Evolutionary conservation across 2,797 vertebrate species (phyloP), one percentile per base, ranked within the genome.

Genomic region (Coendou prehensilis): DNA sequence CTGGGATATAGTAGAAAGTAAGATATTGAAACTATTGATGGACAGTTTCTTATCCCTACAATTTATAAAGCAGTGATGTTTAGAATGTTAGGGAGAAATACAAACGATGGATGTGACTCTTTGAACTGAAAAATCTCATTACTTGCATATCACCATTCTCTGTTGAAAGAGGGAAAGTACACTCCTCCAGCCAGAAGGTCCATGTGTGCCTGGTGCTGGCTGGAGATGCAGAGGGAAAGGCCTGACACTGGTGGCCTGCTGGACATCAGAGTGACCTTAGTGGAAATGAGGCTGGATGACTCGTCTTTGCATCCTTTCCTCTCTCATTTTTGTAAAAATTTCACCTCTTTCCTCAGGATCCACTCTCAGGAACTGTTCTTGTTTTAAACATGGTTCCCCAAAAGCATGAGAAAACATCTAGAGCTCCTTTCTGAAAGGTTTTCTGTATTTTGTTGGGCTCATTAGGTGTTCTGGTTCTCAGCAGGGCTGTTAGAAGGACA

Each of bases 271-370:
- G 9, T 56, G 6, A n/a, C 17, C 9, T 69, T 10, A 3, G 17
- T 17, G 50, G 23, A n/a, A 20, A 20, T 41, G 52, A 56, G 50
- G 5, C n/a, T 14, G 17, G 8, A 20, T 0, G 0, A 33, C 9
- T 67, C 61, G 6, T 26, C 52, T 79, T 63, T 50, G 80, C 56
- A 37, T 69, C 22, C 33, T 88, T 78, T 91, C 11, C 30, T 52
- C 52, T 84, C 14, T 52, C 47, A 52, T 26, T 73, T 92, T 45
- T 75, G 7, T 69, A 37, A 85, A 17, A 47, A 17, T 69, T n/a
- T 89, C 50, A 23, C 7, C 11, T 17, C 1, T 69, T 85, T 15
- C 18, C 11, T 15, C 14, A 26, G 41, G 56, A 33, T 15, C 28
- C 9, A 47, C 9, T 14, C 14, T 61, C 15, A 50, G 33, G 22